Evolutionary conservation across 1,140 invertebrate species (phyloP), one percentile per base, ranked within the genome.

Genomic region (Tetramorium alpestre): DNA sequence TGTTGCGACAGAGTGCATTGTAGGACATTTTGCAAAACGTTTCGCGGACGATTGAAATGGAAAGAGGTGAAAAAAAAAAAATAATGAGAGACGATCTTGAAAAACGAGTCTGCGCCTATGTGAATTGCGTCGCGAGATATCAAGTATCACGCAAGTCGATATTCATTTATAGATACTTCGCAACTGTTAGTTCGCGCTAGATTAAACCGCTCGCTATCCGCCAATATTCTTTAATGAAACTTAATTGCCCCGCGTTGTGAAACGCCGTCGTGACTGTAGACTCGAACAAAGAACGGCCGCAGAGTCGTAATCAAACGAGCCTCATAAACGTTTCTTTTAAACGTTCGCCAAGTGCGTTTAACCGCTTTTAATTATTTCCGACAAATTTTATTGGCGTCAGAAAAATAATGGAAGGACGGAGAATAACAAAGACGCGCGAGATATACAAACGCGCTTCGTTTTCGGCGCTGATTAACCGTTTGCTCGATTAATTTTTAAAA

Each of bases 141-240:
- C 38, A 22, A 38, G 47, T 13, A 16, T 67, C 60, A 28, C 28
- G 49, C 6, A 41, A 47, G 25, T 75, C 54, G 18, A 54, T 47
- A 70, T 47, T 47, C 54, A 73, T 60, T 58, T 73, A 58, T 58
- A 60, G 54, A 73, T 73, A 62, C 80, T 60, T 75, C 13, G 80
- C 80, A 75, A 47, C 44, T 72, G 49, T 33, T 22, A 25, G 65
- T 10, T 41, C 67, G 69, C 38, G 51, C 33, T 70, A 22, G 25
- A 41, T 70, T 56, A 84, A 47, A 84, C n/a, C 41, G 80, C 54
- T 84, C 41, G 25, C 22, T 60, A 25, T n/a, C 41, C 69, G 80
- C 80, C 69, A 60, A 75, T 75, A 62, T 49, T 75, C 54, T 84
- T 84, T 75, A 73, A 84, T 49, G 80, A 70, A 28, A 28, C 64